Evolutionary conservation across 2,888 invertebrate genomes (phyloP), one percentile per base, ranked within the genome.

Genomic region (Marasmarcha lunaedactyla): DNA sequence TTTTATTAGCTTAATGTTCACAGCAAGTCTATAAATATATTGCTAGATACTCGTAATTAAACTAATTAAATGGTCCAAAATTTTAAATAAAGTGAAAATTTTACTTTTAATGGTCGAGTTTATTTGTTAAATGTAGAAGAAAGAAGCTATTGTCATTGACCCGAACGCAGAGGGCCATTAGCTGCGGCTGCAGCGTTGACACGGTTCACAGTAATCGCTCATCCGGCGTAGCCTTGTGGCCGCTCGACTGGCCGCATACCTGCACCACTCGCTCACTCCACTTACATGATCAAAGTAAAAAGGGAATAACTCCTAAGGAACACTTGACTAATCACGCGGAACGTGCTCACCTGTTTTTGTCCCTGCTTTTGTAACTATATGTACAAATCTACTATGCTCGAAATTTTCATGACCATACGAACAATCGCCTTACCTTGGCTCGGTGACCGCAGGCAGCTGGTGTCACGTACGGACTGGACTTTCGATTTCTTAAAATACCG

Each of bases 161-260:
- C 57, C 37, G 48, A 27, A 7, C 30, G n/a, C 11, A 11, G 30
- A 30, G n/a, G 30, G 11, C 6, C n/a, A 11, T 11, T 30, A 11
- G 30, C 30, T 55, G 59, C 62, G 66, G 62, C 61, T 69, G 67
- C 64, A 63, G 52, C 57, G 63, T 57, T 71, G 73, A 71, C 77
- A 72, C 59, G 67, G 69, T 69, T 71, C 66, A 63, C 69, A 63
- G 66, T 69, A 63, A 70, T 66, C 71, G 67, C 61, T 72, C 70
- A 70, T 72, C 73, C 71, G 67, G 58, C 54, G 62, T 61, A 69
- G 64, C 74, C 76, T 76, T 71, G 71, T 58, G 11, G 11, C 30
- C 30, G 30, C 57, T 54, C 20, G 20, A 49, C 48, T 51, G 48
- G 45, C 42, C 46, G 46, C 43, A 42, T 45, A 46, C 40, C 41